These are phyloP conservation scores for Anniella stebbinsi DNA, from an alignment of 2,797 vertebrate genomes.

Conservation along the genomic window DNA sequence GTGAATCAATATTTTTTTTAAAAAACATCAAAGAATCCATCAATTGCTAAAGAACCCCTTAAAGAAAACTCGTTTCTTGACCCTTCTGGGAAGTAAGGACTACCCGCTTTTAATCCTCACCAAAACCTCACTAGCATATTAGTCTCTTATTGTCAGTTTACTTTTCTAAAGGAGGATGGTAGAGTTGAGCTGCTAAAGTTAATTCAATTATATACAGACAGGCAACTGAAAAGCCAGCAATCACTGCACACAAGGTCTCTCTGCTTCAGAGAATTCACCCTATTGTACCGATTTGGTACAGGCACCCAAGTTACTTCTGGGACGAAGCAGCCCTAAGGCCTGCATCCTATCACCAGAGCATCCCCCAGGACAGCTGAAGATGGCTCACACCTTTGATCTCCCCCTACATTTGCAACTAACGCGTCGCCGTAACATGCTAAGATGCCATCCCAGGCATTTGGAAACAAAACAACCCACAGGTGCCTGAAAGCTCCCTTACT, in stretches of 20 bases:
- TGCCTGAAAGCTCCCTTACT: slow-evolving; percentile 84
- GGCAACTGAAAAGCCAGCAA: slow-evolving; percentile 48
- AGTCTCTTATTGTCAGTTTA: slow-evolving; percentile 31
- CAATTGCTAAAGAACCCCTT: slow-evolving; percentile 51
- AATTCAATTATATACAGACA: slow-evolving; percentile 64
- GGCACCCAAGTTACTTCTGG: slow-evolving; percentile 46
- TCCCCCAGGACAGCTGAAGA: slow-evolving; percentile 64
- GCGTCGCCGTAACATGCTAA: slow-evolving; percentile 72
- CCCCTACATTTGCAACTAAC: slow-evolving; percentile 62
- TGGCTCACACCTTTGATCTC: slow-evolving; percentile 63
- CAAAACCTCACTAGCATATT: background rate
- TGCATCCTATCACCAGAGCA: slow-evolving; percentile 60
- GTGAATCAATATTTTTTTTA: slow-evolving; percentile 30
- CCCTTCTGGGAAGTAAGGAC: slow-evolving; percentile 49
- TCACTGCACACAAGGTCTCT: slow-evolving; percentile 50
- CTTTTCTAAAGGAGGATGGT: slow-evolving; percentile 21
- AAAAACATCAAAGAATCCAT: slow-evolving; percentile 70
- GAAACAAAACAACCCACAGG: slow-evolving; percentile 77
- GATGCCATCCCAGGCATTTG: slow-evolving; percentile 77
- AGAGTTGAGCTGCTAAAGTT: slow-evolving; percentile 55
- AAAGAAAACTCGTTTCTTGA: slow-evolving; percentile 51
- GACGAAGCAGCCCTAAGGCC: slow-evolving; percentile 45
- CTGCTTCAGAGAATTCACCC: slow-evolving; percentile 53
- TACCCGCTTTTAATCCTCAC: slow-evolving; percentile 28
- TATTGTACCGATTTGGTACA: slow-evolving; percentile 45